Base-by-base conservation (phyloP, 1,140 invertebrate species). In the Caerostris darwini region DNA sequence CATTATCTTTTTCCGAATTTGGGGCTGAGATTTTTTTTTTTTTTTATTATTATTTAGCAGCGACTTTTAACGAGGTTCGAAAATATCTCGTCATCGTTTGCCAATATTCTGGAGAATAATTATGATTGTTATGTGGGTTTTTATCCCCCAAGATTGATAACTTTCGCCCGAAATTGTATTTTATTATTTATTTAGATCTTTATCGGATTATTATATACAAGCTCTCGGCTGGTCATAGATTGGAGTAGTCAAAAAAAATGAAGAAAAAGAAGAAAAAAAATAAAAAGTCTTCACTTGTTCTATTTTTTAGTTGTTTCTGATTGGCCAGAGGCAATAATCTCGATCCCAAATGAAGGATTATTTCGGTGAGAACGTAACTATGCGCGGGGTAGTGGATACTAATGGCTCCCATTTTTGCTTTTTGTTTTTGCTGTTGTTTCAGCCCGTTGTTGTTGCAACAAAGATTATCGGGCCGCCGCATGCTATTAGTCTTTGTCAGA, bases 111-210 rank as follows among this genome's bases (percentile, higher is more conserved):
- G 54, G 53, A 57, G 69, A 81, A 91, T 91, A 91, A 91, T 91
- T 91, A 91, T 91, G 71, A 90, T 90, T 90, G 67, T 90, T 90
- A 90, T 77, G 90, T 77, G 56, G 56, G 71, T 61, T 53, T 81
- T 91, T 81, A 59, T 17, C 90, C 58, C 34, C 19, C 61, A 91
- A 91, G 90, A 91, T 91, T 82, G 90, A 91, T 91, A 91, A 91
- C 90, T 81, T 56, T 91, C 90, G 53, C 67, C 19, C 77, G 10
- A 91, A 91, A 81, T 81, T 81, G 90, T 91, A 82, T 91, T 91
- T 91, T 91, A 91, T 91, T 91, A 91, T 91, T 91, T 91, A 91
- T 91, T 91, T 91, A 91, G 90, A 91, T 91, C 90, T 61, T 82
- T 91, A 91, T 91, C 90, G 90, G 69, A 91, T 91, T 91, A 91